These are phyloP conservation scores for Temnothorax curvispinosus DNA, from an alignment of 1,140 invertebrate genomes.

Conservation along the genomic window DNA sequence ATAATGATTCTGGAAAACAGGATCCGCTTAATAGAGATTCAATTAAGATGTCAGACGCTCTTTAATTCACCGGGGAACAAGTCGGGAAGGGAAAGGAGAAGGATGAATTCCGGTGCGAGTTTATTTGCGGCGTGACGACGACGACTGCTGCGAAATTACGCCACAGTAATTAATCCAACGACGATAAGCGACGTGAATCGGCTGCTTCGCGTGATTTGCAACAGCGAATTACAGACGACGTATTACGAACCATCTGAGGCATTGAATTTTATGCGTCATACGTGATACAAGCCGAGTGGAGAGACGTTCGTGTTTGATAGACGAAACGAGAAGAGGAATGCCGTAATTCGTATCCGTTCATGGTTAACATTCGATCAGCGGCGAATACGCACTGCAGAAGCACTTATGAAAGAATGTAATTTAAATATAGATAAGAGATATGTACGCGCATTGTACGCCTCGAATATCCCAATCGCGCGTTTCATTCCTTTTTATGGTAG, in stretches of 20 bases:
- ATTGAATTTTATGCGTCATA: conserved; percentile 22
- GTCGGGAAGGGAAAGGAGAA: not conserved
- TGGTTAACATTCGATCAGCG: conserved; percentile 52
- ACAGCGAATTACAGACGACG: not conserved
- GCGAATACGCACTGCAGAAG: conserved; percentile 23
- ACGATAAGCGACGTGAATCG: not conserved
- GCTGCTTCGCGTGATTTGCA: not conserved
- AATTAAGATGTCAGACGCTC: conserved; percentile 60
- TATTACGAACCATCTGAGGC: not conserved
- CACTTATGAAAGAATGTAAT: conserved; percentile 54
- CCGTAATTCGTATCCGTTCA: conserved; percentile 60
- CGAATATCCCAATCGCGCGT: not conserved
- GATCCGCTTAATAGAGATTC: conserved; percentile 63
- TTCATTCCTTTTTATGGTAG: not conserved
- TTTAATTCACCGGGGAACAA: conserved; percentile 50
- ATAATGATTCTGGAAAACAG: conserved; percentile 60
- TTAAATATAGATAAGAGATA: conserved; percentile 42
- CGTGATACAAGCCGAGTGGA: not conserved
- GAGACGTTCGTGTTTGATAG: not conserved
- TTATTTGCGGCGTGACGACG: conserved; percentile 34
- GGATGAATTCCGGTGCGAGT: conserved; percentile 25
- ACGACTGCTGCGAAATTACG: conserved; percentile 44
- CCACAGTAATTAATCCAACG: conserved; percentile 38
- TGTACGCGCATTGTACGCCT: not conserved
- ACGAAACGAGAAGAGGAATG: conserved; percentile 5